phyloP scores from a whole-genome alignment of 2,113 vertebrate genomes.

The Phocoena sinus region DNA sequence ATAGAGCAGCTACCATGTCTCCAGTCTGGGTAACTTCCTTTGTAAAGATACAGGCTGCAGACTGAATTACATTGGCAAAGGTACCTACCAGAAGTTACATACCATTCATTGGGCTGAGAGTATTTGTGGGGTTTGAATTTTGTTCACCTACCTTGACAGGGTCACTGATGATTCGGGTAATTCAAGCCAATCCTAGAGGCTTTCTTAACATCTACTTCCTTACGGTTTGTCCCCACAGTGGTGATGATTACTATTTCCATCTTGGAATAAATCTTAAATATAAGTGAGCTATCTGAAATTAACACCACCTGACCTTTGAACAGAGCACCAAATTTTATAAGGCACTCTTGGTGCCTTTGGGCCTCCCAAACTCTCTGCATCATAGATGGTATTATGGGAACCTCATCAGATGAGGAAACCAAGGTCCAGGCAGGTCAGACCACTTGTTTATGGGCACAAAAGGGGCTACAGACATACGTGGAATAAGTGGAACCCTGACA shows the following conservation, averaged over 20 bases:
- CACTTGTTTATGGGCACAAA: background rate
- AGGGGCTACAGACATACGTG: background rate
- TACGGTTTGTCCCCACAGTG: background rate
- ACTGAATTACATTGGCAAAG: background rate
- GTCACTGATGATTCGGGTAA: background rate
- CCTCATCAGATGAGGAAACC: background rate
- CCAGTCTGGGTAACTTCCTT: constrained; percentile 36
- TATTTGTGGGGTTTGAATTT: background rate
- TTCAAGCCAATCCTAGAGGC: background rate
- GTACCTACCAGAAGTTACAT: background rate
- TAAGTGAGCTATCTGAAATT: constrained; percentile 21
- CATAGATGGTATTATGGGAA: too few species aligned
- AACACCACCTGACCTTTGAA: background rate
- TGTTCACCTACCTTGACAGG: constrained; percentile 4
- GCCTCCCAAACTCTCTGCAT: background rate
- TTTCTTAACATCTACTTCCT: constrained; percentile 9
- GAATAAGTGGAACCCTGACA: background rate
- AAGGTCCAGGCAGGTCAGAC: background rate
- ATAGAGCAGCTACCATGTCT: background rate
- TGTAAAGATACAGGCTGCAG: constrained; percentile 38
- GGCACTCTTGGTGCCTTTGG: background rate
- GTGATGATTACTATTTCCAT: constrained; percentile 23
- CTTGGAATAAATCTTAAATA: background rate
- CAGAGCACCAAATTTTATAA: background rate
- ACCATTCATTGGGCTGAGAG: background rate